These are phyloP conservation scores for Crotalus viridis DNA, from an alignment of 2,113 vertebrate species.

Conservation along the genomic window DNA sequence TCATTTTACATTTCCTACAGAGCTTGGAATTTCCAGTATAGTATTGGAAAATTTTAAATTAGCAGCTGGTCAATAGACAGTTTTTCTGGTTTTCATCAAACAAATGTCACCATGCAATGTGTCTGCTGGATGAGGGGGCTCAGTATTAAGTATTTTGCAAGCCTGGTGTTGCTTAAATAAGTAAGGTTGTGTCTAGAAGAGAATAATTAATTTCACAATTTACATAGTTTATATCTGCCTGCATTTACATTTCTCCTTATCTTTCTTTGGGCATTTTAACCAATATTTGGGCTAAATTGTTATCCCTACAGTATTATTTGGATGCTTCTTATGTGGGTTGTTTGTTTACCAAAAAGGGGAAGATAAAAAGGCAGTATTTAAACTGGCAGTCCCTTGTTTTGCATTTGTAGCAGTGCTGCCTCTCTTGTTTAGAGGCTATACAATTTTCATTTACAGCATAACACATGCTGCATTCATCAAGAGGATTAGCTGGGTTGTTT, in stretches of 20 bases:
- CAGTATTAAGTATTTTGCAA: not conserved
- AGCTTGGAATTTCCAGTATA: not conserved
- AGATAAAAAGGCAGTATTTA: slow-evolving; percentile 39
- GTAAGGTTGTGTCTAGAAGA: slow-evolving; percentile 56
- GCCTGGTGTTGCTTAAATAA: not conserved
- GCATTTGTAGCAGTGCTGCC: slow-evolving; percentile 43
- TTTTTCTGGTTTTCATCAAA: not conserved
- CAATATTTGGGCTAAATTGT: slow-evolving; percentile 56
- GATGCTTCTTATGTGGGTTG: slow-evolving; percentile 45
- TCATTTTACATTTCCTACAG: not conserved
- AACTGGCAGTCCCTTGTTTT: slow-evolving; percentile 37
- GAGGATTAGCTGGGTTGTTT: slow-evolving; percentile 60
- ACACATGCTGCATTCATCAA: slow-evolving; percentile 47
- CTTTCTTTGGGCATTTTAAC: slow-evolving; percentile 56
- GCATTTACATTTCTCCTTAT: slow-evolving; percentile 54
- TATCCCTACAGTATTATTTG: slow-evolving; percentile 53
- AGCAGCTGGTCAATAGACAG: not conserved
- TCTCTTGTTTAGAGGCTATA: slow-evolving; percentile 43
- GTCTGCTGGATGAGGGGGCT: not conserved
- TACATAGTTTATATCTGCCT: slow-evolving; percentile 56
- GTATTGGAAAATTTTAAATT: not conserved
- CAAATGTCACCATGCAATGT: not conserved
- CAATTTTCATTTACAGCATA: slow-evolving; percentile 49
- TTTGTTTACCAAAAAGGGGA: slow-evolving; percentile 39
- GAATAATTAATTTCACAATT: slow-evolving; percentile 49